Base-by-base conservation (phyloP, 2,113 vertebrate species). In the Tenebrosternarchus preto region DNA sequence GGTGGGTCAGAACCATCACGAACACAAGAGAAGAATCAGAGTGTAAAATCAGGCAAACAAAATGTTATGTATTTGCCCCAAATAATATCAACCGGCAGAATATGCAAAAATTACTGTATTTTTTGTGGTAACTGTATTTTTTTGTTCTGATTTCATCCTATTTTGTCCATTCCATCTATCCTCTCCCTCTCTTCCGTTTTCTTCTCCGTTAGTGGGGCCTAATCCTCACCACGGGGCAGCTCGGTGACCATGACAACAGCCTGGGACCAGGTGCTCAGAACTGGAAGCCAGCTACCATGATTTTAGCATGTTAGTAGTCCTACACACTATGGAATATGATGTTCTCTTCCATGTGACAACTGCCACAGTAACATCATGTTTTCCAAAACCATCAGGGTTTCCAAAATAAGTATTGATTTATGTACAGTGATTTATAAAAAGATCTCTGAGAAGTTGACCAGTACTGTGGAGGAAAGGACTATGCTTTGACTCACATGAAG, bases 161-260 rank as follows among this genome's bases (percentile, higher is more conserved):
- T 33, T 83, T 31, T 39, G 3, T 73, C 56, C 20, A 61, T 39
- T 33, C 25, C 46, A 22, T 36, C 33, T 16, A 16, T 59, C 0
- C 20, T 75, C 50, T 56, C 74, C 55, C 20, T 78, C 60, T n/a
- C 55, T 60, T 7, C 31, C 33, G 43, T 11, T 43, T 50, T 73
- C 82, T 16, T 39, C 64, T 68, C 27, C 29, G 15, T 36, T 31
- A 19, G 63, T 19, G 68, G 39, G 53, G 39, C 66, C 50, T 19
- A 33, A 71, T 80, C 22, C 72, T 80, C 63, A 56, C 74, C 20
- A 67, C 80, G 39, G 77, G 73, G 69, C 73, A 82, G 53, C 67
- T 73, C 17, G 68, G 73, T 85, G 73, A 56, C 64, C 80, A 85
- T 72, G 60, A 73, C 68, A 80, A 85, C 77, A 68, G 60, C 64